These are phyloP conservation scores for Lampris incognitus DNA, from an alignment of 2,113 vertebrate genomes.

Conservation along the genomic window DNA sequence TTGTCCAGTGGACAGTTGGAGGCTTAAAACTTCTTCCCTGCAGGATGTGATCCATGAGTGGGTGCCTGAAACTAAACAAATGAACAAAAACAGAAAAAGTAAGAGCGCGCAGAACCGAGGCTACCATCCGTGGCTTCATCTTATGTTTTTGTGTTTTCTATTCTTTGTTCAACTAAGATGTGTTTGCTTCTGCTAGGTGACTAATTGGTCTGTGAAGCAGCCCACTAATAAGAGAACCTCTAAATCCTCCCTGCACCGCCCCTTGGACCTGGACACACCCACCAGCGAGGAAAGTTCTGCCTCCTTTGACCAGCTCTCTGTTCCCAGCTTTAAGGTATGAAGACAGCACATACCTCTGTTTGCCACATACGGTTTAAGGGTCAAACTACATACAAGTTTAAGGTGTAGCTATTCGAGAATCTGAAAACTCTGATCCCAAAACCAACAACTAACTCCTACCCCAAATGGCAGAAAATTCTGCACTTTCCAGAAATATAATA, in stretches of 20 bases:
- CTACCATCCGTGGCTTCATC: not conserved
- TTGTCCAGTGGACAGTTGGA: no score
- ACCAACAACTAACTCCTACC: no score
- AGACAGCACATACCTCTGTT: slow-evolving; percentile 1
- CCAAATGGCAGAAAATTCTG: no score
- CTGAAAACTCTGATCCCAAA: no score
- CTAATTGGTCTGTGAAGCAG: slow-evolving; percentile 96
- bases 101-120: no score
- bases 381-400: not conserved
- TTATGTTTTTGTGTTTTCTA: not conserved
- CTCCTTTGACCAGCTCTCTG: slow-evolving; percentile 92
- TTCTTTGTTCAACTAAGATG: not conserved
- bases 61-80: no score
- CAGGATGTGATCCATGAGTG: no score
- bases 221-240: slow-evolving; percentile 97
- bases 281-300: slow-evolving; percentile 93
- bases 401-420: no score
- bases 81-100: no score
- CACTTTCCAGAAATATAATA: no score
- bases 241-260: slow-evolving; percentile 95
- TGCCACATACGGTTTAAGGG: not conserved
- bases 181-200: slow-evolving; percentile 79
- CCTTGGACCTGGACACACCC: slow-evolving; percentile 94
- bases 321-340: slow-evolving; percentile 94
- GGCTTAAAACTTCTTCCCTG: no score